Conservation (phyloP, 2,113 vertebrate species). For the Thryonomys swinderianus region DNA sequence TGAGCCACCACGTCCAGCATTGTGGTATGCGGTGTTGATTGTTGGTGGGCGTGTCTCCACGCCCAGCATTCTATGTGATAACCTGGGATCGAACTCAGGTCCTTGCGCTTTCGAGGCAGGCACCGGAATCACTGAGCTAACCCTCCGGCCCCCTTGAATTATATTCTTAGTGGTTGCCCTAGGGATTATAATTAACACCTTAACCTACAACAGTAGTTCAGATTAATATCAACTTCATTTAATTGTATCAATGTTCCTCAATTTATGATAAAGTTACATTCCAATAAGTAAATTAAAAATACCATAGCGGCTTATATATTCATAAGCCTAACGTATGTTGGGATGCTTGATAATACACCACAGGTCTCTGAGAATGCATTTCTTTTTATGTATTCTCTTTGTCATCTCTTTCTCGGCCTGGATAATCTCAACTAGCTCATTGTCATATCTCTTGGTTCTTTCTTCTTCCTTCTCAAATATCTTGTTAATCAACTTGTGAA, state of each 20-base stretch:
- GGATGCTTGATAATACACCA: not conserved
- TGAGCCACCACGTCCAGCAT: too few relatives aligned
- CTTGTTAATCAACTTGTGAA: not conserved
- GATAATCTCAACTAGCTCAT: not conserved
- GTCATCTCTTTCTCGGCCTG: not conserved
- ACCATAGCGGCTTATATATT: not conserved
- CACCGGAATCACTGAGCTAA: too few relatives aligned
- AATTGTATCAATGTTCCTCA: not conserved
- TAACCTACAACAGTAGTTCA: not conserved
- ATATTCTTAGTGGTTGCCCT: not conserved
- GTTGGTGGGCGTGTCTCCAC: too few relatives aligned
- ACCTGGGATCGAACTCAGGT: too few relatives aligned
- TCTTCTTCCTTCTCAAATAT: not conserved
- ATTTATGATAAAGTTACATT: not conserved
- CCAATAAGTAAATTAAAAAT: not conserved
- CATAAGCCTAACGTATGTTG: not conserved
- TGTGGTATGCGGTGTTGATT: too few relatives aligned
- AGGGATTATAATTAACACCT: conserved; percentile 14
- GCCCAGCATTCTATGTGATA: too few relatives aligned
- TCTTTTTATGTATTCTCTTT: not conserved
- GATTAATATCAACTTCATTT: not conserved
- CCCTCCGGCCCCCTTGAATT: too few relatives aligned
- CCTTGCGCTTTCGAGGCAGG: too few relatives aligned
- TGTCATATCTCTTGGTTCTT: not conserved
- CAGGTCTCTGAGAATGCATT: not conserved